phyloP scores from a whole-genome alignment of 2,113 vertebrate species.

The Lepus timidus region DNA sequence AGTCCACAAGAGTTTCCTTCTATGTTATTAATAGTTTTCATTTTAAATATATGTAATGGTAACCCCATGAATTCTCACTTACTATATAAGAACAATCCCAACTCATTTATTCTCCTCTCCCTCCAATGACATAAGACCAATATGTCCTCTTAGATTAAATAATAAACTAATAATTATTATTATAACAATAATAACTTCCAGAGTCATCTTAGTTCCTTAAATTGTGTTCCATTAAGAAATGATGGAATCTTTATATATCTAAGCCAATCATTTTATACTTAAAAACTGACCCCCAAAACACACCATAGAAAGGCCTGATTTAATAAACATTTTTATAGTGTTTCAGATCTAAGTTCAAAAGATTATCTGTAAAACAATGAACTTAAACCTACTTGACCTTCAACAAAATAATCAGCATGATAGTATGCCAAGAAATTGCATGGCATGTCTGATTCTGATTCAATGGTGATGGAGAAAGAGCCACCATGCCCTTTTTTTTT shows the following conservation, averaged over 20 bases:
- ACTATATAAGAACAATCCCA: constrained; percentile 49
- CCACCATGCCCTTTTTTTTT: background rate
- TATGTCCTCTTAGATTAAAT: constrained; percentile 49
- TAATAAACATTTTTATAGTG: constrained; percentile 50
- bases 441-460: constrained; percentile 22
- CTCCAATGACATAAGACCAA: constrained; percentile 55
- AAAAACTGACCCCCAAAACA: constrained; percentile 45
- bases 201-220: constrained; percentile 35
- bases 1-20: constrained; percentile 31
- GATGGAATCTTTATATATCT: background rate
- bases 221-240: constrained; percentile 40
- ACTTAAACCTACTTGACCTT: background rate
- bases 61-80: constrained; percentile 54
- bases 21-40: constrained; percentile 62
- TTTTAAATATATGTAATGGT: constrained; percentile 57
- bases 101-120: constrained; percentile 31
- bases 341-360: constrained; percentile 31
- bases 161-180: background rate
- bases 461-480: constrained; percentile 11
- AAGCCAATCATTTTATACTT: constrained; percentile 47
- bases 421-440: constrained; percentile 50
- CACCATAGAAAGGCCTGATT: background rate
- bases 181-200: constrained; percentile 28
- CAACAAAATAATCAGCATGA: background rate
- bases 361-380: constrained; percentile 23